These are phyloP conservation scores for Triplophysa bombifrons DNA, from an alignment of 2,797 vertebrate species.

Conservation along the genomic window DNA sequence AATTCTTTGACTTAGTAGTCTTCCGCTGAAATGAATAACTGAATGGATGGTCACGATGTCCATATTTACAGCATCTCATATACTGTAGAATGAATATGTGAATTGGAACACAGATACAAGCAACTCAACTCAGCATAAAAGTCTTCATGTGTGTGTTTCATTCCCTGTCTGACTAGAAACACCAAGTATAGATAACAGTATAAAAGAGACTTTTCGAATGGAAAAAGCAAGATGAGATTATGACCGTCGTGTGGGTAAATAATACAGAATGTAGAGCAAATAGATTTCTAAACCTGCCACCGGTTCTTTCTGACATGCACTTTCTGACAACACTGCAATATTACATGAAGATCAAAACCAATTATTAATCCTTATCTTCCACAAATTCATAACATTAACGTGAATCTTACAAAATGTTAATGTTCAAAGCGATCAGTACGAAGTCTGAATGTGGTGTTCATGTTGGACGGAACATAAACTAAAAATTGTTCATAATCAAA, in stretches of 20 bases:
- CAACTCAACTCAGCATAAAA: neutral
- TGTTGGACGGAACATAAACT: neutral
- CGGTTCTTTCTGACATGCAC: conserved; percentile 8
- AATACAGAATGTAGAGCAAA: neutral
- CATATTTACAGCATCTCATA: too few relatives aligned
- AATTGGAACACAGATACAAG: neutral
- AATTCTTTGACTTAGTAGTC: neutral
- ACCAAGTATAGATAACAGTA: neutral
- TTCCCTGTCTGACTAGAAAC: neutral
- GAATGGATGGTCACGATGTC: too few relatives aligned
- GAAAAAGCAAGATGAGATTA: neutral
- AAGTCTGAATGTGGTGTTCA: neutral
- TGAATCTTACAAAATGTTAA: neutral
- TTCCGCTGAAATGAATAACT: neutral
- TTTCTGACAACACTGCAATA: conserved; percentile 12
- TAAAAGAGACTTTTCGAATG: neutral
- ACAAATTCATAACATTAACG: neutral
- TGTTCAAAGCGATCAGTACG: neutral
- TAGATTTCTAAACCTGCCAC: conserved; percentile 20
- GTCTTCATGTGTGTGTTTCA: neutral
- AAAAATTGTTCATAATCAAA: neutral
- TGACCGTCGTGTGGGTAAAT: neutral
- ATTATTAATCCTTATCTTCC: neutral
- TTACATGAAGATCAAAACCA: neutral
- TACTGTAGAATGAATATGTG: neutral